phyloP scores from a whole-genome alignment of 2,888 invertebrate species.

The Acutogordius australiensis region DNA sequence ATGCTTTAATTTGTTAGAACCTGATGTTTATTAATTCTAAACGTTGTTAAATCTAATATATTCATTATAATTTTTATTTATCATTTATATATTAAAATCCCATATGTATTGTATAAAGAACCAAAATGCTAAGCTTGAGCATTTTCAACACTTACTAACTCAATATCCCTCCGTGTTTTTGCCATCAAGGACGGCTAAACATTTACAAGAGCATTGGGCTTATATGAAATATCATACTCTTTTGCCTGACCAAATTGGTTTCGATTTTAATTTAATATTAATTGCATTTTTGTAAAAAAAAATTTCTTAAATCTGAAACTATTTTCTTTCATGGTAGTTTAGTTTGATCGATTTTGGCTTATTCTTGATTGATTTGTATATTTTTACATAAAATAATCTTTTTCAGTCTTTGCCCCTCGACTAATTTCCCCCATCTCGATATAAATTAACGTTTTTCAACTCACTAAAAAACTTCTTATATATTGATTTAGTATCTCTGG shows the following conservation, averaged over 20 bases:
- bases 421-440: no score
- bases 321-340: no score
- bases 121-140: constrained; percentile 36
- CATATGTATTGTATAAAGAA: constrained; percentile 18
- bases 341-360: neutral
- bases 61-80: neutral
- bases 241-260: constrained; percentile 7
- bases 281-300: no score
- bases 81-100: neutral
- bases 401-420: no score
- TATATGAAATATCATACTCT: constrained; percentile 29
- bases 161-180: constrained; percentile 58
- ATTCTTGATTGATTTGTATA: no score
- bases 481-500: no score
- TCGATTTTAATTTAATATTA: neutral
- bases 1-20: neutral
- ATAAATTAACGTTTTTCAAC: no score
- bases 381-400: no score
- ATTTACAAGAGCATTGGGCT: constrained; percentile 60
- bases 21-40: no score
- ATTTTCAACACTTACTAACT: constrained; percentile 52
- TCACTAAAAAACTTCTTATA: no score
- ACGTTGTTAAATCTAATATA: no score
- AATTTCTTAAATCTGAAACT: no score
- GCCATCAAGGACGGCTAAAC: constrained; percentile 52